A percentile compares a stretch with the other conserved stretches of the same genome.
These are phyloP conservation scores for Andricus grossulariae DNA, from an alignment of 1,140 invertebrate species.

Conservation along the genomic window DNA sequence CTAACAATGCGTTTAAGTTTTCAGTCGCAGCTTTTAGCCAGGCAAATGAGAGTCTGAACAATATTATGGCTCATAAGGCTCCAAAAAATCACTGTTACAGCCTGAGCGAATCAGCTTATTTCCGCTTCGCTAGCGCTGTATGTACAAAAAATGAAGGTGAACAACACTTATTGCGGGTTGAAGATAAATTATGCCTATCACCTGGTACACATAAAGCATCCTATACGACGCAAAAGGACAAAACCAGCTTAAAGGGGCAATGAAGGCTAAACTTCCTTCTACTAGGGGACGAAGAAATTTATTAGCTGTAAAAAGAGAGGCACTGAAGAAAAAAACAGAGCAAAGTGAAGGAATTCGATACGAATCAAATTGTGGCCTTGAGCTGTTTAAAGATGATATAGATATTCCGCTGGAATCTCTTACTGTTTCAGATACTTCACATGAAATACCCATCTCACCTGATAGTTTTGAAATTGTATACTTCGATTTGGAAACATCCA, in stretches of 20 bases:
- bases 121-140: constrained; percentile 36
- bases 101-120: constrained; percentile 37
- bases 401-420: no score
- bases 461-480: no score
- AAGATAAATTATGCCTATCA: background rate
- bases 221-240: background rate
- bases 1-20: no score
- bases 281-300: constrained; percentile 29
- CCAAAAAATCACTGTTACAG: constrained; percentile 43
- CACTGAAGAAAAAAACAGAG: constrained; percentile 38
- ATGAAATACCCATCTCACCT: no score
- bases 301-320: background rate
- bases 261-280: background rate
- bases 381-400: no score
- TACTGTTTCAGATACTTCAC: no score
- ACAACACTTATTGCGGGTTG: no score
- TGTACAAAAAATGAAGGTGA: constrained; percentile 36
- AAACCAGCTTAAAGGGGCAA: background rate
- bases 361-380: constrained; percentile 36
- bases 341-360: constrained; percentile 36
- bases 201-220: background rate
- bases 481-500: no score
- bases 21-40: constrained; percentile 39
- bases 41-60: no score
- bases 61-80: no score